Percentiles rank a stretch among this genome's conserved stretches.
phyloP scores from a whole-genome alignment of 2,888 invertebrate genomes.

The Antitype chi region DNA sequence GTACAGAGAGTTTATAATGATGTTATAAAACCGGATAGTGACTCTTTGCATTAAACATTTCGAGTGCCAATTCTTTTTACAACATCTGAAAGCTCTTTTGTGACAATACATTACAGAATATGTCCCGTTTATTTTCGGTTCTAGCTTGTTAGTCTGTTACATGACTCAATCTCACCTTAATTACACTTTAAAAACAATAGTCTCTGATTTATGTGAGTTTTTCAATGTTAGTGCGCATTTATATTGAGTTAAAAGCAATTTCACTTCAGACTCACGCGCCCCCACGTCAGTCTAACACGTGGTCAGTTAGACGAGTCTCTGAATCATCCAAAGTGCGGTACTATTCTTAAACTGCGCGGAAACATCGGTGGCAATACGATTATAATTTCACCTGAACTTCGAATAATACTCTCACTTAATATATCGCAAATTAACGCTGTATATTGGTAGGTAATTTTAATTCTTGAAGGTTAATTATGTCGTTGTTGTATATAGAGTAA shows the following conservation, averaged over 20 bases:
- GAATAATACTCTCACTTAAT: conserved; percentile 13
- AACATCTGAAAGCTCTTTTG: conserved; percentile 48
- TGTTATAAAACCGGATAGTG: conserved; percentile 44
- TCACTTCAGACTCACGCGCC: conserved; percentile 67
- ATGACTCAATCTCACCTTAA: conserved; percentile 59
- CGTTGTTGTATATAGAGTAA: background rate
- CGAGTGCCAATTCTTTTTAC: conserved; percentile 47
- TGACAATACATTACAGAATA: conserved; percentile 31
- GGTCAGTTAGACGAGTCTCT: conserved; percentile 63
- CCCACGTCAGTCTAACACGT: conserved; percentile 63
- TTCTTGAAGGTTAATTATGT: background rate
- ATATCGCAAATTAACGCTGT: background rate
- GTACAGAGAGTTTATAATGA: conserved; percentile 19
- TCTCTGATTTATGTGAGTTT: conserved; percentile 54
- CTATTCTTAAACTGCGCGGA: conserved; percentile 58
- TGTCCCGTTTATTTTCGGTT: conserved; percentile 49
- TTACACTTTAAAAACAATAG: conserved; percentile 48
- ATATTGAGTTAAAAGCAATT: conserved; percentile 67
- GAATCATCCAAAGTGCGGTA: conserved; percentile 60
- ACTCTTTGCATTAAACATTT: conserved; percentile 52
- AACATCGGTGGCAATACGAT: conserved; percentile 43
- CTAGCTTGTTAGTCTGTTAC: conserved; percentile 23
- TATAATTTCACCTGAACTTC: conserved; percentile 35
- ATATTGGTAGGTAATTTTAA: background rate
- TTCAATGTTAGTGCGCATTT: conserved; percentile 53